These are phyloP conservation scores for Drosophila subquinaria DNA, from an alignment of 2,888 invertebrate genomes.

Conservation along the genomic window DNA sequence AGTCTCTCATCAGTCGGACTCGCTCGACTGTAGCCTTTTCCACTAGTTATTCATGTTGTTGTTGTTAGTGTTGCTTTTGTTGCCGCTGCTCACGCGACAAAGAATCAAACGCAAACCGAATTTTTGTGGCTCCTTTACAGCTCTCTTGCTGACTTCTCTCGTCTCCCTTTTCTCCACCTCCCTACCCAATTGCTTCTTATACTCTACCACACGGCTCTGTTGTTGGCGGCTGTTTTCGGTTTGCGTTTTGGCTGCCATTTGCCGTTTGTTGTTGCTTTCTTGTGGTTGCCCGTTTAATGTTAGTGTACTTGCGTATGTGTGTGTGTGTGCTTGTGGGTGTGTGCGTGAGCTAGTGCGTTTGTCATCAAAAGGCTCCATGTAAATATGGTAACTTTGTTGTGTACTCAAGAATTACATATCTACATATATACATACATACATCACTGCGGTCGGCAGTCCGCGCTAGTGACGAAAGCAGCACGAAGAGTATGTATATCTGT, in stretches of 20 bases:
- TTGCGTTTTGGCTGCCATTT: conserved; percentile 67
- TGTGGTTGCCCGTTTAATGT: conserved; percentile 46
- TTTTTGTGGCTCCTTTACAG: conserved; percentile 75
- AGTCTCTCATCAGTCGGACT: not conserved
- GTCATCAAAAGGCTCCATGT: conserved; percentile 54
- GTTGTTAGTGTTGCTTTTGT: conserved; percentile 18
- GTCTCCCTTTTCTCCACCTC: not conserved
- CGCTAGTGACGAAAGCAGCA: no score
- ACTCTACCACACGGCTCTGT: conserved; percentile 15
- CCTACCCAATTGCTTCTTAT: not conserved
- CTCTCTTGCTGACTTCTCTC: conserved; percentile 1
- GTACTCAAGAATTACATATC: conserved; percentile 17
- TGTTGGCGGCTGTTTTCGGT: conserved; percentile 53
- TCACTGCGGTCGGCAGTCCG: no score
- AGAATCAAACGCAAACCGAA: conserved; percentile 76
- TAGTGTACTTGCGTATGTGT: conserved; percentile 12
- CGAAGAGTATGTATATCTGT: not conserved
- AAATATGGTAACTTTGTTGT: conserved; percentile 39
- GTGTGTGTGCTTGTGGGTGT: conserved; percentile 15
- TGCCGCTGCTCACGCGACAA: conserved; percentile 52
- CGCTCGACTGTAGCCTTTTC: not conserved
- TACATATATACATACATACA: no score
- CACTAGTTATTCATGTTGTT: not conserved
- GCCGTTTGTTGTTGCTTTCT: conserved; percentile 56
- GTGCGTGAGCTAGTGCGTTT: conserved; percentile 38